Evolutionary conservation across 1,140 invertebrate genomes (phyloP), one percentile per base, ranked within the genome.

Genomic region (Hyphantria cunea): DNA sequence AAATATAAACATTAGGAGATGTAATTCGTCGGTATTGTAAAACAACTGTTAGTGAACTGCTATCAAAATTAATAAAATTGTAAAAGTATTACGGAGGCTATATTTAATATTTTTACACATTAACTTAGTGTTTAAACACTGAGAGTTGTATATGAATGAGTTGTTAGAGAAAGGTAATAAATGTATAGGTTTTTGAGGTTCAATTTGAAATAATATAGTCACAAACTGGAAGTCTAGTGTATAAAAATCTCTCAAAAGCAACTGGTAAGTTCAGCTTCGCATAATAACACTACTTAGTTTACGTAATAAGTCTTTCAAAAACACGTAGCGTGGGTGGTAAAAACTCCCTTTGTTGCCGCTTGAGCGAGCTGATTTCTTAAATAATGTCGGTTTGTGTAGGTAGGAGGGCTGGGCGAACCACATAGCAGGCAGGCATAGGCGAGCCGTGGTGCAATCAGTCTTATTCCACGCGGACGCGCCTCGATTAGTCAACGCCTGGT

Each of bases 401-500:
- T 80, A 85, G 82, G 80, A 79, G 78, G 65, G 68, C 64, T 64
- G 62, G 62, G 70, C 73, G 62, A 76, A 73, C 76, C 80, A 80
- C 76, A 80, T 74, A 76, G 78, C 76, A 82, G 74, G 74, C 78
- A 84, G 84, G 77, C 77, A 80, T 80, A 80, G 79, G 74, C 76
- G 77, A 80, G 78, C 79, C 70, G 68, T 64, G 76, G 60, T 74
- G 86, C 85, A 85, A 90, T 90, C 86, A 89, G 78, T 90, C 86
- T 89, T 89, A 86, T 89, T 90, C 86, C 88, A 77, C 79, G 84
- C 83, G 82, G 88, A 88, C 88, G 86, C 80, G 79, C 76, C 74
- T 60, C 86, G 78, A 90, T 90, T 90, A 89, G 82, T 90, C 85
- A 90, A 89, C 85, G 88, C 82, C 88, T 66, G 74, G 68, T 78